A percentile compares a stretch with the other conserved stretches of the same genome.
phyloP scores from a whole-genome alignment of 2,113 vertebrate genomes.

The Eudorcas thomsonii region DNA sequence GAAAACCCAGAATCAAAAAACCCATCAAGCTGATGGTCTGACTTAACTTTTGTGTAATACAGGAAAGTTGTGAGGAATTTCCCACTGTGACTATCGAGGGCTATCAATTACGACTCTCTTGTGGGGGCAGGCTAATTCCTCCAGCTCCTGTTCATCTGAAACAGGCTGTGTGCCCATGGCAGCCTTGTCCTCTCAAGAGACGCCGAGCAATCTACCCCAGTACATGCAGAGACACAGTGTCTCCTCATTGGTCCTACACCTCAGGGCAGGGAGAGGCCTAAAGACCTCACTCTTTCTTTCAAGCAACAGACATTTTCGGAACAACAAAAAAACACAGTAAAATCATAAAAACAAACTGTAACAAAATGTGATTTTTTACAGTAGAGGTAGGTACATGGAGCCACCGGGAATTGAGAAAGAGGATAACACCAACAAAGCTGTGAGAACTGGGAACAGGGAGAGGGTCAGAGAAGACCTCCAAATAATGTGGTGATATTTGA shows the following conservation, averaged over 20 bases:
- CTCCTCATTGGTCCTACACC: neutral
- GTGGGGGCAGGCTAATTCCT: neutral
- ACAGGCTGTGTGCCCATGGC: neutral
- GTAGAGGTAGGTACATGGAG: neutral
- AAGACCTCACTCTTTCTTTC: neutral
- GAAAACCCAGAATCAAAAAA: conserved; percentile 24
- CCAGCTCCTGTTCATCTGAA: neutral
- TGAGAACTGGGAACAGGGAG: neutral
- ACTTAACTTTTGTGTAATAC: neutral
- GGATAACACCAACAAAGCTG: neutral
- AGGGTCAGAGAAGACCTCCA: neutral
- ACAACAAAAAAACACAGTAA: neutral
- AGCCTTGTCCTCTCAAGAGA: neutral
- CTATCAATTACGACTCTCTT: neutral
- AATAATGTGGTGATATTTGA: neutral
- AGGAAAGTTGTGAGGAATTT: neutral
- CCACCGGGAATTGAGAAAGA: neutral
- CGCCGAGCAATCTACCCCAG: neutral
- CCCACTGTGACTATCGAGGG: neutral
- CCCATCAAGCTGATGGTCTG: neutral
- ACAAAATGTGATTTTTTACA: neutral
- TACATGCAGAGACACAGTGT: neutral
- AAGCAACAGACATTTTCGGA: neutral
- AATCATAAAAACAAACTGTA: neutral
- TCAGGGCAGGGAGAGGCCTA: neutral